These are phyloP conservation scores for Sinocyclocheilus maitianheensis DNA, from an alignment of 2,113 vertebrate species.

Conservation along the genomic window DNA sequence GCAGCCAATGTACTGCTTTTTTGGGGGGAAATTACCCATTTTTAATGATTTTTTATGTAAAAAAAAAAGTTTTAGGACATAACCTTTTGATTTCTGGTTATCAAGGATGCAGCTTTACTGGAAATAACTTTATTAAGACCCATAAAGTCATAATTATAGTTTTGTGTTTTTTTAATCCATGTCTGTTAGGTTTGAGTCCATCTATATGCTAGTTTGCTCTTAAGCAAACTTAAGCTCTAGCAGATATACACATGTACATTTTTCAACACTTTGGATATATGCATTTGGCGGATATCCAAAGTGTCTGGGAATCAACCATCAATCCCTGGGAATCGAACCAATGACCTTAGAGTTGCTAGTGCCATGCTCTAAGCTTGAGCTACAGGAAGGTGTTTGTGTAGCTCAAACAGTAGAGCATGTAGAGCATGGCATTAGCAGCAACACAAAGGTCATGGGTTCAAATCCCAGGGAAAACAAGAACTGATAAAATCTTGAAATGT, in stretches of 20 bases:
- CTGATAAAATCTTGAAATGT: background rate
- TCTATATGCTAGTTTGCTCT: background rate
- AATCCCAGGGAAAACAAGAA: background rate
- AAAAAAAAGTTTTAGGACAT: background rate
- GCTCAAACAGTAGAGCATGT: background rate
- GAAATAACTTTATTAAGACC: background rate
- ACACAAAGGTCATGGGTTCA: background rate
- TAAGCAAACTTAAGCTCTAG: background rate
- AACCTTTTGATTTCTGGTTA: background rate
- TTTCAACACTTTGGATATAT: background rate
- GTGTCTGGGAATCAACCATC: background rate
- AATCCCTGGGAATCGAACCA: background rate
- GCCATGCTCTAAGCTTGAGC: background rate
- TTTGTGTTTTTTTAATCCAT: background rate
- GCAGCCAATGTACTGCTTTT: background rate
- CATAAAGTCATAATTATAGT: background rate
- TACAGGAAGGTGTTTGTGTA: background rate
- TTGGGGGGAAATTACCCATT: background rate
- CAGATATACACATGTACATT: background rate
- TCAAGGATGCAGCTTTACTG: background rate
- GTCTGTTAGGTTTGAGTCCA: background rate
- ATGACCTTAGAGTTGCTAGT: background rate
- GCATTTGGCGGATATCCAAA: background rate
- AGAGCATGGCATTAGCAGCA: background rate
- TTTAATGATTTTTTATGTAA: background rate